Evolutionary conservation across 2,888 invertebrate genomes (phyloP).

Genomic region (Phania funesta): DNA sequence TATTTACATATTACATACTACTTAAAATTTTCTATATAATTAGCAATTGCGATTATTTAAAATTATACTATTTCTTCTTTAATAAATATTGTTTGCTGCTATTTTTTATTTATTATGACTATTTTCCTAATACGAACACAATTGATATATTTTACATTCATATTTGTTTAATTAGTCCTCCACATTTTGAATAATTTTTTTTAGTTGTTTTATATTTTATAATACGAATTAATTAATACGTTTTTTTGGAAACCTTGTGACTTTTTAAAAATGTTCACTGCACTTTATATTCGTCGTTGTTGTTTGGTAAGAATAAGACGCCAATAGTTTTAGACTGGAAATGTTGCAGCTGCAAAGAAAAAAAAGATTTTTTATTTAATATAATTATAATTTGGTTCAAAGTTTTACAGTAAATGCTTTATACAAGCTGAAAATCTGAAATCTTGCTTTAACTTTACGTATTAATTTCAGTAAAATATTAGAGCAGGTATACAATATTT

Average conservation of each 20-base stretch:
- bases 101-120: constrained; percentile 4
- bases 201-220: background rate
- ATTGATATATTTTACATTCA: constrained; percentile 26
- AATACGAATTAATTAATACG: background rate
- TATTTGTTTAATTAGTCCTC: constrained; percentile 2
- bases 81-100: background rate
- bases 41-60: background rate
- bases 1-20: too few relatives aligned
- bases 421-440: background rate
- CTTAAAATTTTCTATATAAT: too few relatives aligned
- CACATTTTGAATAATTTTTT: background rate
- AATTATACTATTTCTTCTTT: background rate
- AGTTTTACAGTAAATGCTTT: background rate
- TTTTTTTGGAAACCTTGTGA: constrained; percentile 34
- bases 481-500: too few relatives aligned
- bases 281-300: constrained; percentile 35
- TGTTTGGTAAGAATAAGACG: background rate
- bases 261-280: constrained; percentile 18
- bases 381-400: background rate
- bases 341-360: constrained; percentile 23
- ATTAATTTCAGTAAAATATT: too few relatives aligned
- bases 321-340: background rate
- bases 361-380: background rate
- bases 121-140: constrained; percentile 48
- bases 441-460: too few relatives aligned